Percentiles rank a stretch among this genome's conserved stretches.
phyloP scores from a whole-genome alignment of 2,888 invertebrate genomes.

The Euclidia mi region DNA sequence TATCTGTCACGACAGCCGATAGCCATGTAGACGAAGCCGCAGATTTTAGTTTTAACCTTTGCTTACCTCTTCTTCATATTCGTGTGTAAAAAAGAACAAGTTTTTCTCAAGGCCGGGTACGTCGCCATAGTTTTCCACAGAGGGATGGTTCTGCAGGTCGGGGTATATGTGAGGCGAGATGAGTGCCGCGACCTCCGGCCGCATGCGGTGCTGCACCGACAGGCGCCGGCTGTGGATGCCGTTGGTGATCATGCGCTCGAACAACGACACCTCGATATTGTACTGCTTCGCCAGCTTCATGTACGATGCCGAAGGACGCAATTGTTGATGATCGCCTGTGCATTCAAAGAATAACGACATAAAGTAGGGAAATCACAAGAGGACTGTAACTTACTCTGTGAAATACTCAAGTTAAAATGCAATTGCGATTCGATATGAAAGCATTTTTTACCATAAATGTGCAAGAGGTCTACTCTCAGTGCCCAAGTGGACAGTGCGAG shows the following conservation, averaged over 20 bases:
- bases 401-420: too few relatives aligned
- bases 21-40: too few relatives aligned
- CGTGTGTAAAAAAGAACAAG: slow-evolving; percentile 93
- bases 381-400: too few relatives aligned
- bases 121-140: slow-evolving; percentile 89
- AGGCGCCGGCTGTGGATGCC: slow-evolving; percentile 91
- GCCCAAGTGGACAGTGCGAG: too few relatives aligned
- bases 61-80: slow-evolving; percentile 87
- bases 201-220: slow-evolving; percentile 94
- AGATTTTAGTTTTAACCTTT: too few relatives aligned
- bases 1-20: too few relatives aligned
- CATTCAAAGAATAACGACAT: too few relatives aligned
- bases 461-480: too few relatives aligned
- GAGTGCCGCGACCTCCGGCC: slow-evolving; percentile 88
- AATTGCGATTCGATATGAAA: too few relatives aligned
- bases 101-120: slow-evolving; percentile 91
- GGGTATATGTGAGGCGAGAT: slow-evolving; percentile 93
- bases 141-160: slow-evolving; percentile 90
- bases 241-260: slow-evolving; percentile 94
- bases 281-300: slow-evolving; percentile 91
- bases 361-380: too few relatives aligned
- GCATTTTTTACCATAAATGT: too few relatives aligned
- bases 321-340: slow-evolving; percentile 94
- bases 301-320: slow-evolving; percentile 93
- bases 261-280: slow-evolving; percentile 94